Evolutionary conservation across 2,888 invertebrate species (phyloP), one percentile per base, ranked within the genome.

Genomic region (Rhodophaea formosa): DNA sequence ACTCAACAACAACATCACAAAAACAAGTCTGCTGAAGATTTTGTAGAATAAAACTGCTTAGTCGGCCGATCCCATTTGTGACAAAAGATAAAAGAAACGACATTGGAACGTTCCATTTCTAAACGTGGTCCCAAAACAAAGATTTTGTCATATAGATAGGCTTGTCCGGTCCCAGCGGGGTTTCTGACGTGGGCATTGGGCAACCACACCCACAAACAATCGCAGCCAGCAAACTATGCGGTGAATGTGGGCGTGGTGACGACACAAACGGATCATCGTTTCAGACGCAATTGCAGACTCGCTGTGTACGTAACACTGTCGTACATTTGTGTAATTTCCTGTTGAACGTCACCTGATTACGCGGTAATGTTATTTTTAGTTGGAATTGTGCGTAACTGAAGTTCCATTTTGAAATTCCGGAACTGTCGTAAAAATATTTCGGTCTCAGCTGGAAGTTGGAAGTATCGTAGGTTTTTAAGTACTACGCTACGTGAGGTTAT

Each of bases 11-110:
- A 12, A 46, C 10, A 45, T 35, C 32, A 35, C 16, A 35, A 35
- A 16, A 49, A 30, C 8, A 49, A 46, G 12, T 3, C 7, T 3
- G 46, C 32, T 15, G 6, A 55, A 46, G 35, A 55, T 45, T 55
- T 45, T 32, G 16, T 15, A 45, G 16, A 46, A 47, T 23, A n/a
- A 45, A 55, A 45, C 32, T 55, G 54, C 46, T 45, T 54, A 54
- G 23, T 45, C 54, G 30, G 15, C n/a, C 16, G 32, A 54, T 55
- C 32, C 17, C 17, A 29, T 45, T 44, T 46, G 45, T n/a, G 29
- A 53, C n/a, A 53, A 53, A 43, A 55, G 45, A 55, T 55, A 55
- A 55, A 55, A 17, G 45, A 55, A 55, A 45, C n/a, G 32, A 32
- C 30, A 32, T 55, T 35, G 51, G 35, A 51, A 51, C 14, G 16